Conservation (phyloP, 2,113 vertebrate genomes). For the Crotalus tigris region DNA sequence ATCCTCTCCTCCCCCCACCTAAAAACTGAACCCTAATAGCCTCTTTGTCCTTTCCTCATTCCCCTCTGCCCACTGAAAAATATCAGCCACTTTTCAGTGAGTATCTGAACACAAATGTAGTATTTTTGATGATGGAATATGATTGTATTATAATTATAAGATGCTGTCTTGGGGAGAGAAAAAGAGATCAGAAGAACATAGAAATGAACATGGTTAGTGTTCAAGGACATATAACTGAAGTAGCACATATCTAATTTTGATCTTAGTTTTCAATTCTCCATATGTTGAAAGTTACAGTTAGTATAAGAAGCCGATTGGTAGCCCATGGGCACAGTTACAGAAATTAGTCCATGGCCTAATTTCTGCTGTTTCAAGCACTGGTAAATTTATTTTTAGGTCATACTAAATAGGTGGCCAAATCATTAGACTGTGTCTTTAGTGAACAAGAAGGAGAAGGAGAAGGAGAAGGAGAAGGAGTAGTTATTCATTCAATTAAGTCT, state of each 20-base stretch:
- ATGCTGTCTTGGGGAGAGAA: slow-evolving; percentile 7
- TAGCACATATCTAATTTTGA: slow-evolving; percentile 21
- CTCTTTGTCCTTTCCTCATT: slow-evolving; percentile 8
- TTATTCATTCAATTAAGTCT: not conserved
- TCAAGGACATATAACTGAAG: slow-evolving; percentile 33
- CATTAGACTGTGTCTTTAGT: not conserved
- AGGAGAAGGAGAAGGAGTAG: too few species aligned
- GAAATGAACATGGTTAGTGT: slow-evolving; percentile 27
- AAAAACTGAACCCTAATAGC: not conserved
- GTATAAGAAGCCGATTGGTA: slow-evolving; percentile 17
- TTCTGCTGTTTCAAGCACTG: slow-evolving; percentile 31
- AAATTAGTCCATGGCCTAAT: not conserved
- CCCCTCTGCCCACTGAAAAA: not conserved
- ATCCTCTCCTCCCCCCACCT: not conserved
- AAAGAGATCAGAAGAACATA: slow-evolving; percentile 4
- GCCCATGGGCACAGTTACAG: slow-evolving; percentile 19
- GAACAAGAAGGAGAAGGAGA: too few species aligned
- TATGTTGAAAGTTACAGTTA: slow-evolving; percentile 26
- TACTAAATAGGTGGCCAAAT: slow-evolving; percentile 32
- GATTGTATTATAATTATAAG: slow-evolving; percentile 23
- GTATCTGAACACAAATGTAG: slow-evolving; percentile 9
- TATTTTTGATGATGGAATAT: slow-evolving; percentile 11
- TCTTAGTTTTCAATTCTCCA: slow-evolving; percentile 18
- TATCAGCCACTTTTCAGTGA: slow-evolving; percentile 4
- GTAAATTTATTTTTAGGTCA: slow-evolving; percentile 22